Evolutionary conservation across 2,797 vertebrate species (phyloP).

Genomic region (Hydrolagus colliei): DNA sequence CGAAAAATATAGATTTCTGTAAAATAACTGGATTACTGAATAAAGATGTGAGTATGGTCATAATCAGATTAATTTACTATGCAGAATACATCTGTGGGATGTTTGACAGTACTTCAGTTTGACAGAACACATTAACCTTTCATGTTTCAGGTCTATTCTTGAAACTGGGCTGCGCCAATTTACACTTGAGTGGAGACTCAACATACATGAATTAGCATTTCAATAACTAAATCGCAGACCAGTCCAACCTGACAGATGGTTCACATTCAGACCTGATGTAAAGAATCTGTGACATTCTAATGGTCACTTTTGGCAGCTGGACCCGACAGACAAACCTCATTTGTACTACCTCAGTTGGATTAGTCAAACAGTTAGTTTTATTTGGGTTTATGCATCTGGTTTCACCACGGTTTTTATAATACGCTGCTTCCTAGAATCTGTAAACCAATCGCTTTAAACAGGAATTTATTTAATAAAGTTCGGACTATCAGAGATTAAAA

Average conservation of each 20-base stretch:
- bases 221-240: neutral
- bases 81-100: neutral
- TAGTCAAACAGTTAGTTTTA: neutral
- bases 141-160: neutral
- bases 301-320: neutral
- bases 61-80: neutral
- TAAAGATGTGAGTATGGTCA: neutral
- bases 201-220: neutral
- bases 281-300: neutral
- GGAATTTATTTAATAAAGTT: neutral
- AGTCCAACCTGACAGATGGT: neutral
- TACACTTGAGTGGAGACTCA: neutral
- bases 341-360: neutral
- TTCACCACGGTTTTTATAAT: neutral
- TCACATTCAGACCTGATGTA: neutral
- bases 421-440: neutral
- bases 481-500: neutral
- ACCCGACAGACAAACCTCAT: neutral
- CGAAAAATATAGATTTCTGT: neutral
- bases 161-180: neutral
- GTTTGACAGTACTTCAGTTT: neutral
- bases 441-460: neutral
- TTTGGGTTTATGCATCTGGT: neutral
- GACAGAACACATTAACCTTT: neutral
- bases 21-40: neutral